phyloP scores from a whole-genome alignment of 2,797 vertebrate species.

The Emys orbicularis region DNA sequence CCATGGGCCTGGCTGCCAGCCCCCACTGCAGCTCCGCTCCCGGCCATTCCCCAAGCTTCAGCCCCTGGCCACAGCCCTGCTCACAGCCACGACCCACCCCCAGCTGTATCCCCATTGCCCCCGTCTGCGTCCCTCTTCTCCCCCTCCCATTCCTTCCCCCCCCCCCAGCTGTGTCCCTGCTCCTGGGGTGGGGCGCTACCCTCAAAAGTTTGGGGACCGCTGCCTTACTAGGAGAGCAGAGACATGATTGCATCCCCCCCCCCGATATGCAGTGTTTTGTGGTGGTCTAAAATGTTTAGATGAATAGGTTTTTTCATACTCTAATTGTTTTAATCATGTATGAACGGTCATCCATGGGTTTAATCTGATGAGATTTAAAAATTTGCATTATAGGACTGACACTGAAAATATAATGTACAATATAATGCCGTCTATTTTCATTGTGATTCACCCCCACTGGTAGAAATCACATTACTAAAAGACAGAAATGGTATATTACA shows the following conservation, averaged over 20 bases:
- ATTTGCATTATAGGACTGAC: background rate
- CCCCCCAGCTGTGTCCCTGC: no score
- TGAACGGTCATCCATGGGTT: background rate
- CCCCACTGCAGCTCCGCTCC: no score
- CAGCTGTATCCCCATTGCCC: no score
- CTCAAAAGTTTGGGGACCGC: no score
- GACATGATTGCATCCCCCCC: background rate
- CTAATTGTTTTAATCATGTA: background rate
- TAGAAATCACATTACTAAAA: background rate
- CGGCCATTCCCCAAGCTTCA: no score
- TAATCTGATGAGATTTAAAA: background rate
- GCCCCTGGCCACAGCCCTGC: no score
- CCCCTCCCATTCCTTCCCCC: fast-evolving
- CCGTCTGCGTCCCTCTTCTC: no score
- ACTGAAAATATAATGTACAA: background rate
- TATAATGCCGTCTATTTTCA: background rate
- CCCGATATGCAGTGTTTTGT: background rate
- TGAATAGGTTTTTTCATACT: background rate
- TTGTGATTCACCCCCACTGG: background rate
- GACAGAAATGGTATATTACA: background rate
- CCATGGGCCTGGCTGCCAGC: no score
- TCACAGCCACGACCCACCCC: no score
- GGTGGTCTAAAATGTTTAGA: background rate
- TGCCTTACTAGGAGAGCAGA: background rate
- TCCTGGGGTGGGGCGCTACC: no score